Percentiles rank a stretch among this genome's conserved stretches.
These are phyloP conservation scores for Drosophila monieri DNA, from an alignment of 2,888 invertebrate species.

Conservation along the genomic window DNA sequence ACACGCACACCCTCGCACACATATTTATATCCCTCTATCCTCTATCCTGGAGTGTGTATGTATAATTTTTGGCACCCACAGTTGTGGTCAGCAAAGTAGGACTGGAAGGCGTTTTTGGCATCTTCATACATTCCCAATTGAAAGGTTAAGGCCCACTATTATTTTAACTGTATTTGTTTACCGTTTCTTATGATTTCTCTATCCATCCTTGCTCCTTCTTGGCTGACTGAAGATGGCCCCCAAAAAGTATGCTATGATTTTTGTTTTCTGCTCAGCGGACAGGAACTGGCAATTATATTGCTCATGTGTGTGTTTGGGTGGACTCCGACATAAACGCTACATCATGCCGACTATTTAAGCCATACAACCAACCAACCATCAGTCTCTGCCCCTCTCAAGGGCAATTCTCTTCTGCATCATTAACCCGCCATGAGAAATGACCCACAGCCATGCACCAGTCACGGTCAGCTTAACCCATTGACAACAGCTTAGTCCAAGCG, in stretches of 20 bases:
- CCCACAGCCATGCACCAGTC: slow-evolving; percentile 28
- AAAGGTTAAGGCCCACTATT: background rate
- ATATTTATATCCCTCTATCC: slow-evolving; percentile 4
- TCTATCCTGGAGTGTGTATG: slow-evolving; percentile 7
- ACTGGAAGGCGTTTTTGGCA: background rate
- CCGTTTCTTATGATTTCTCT: background rate
- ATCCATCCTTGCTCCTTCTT: no score
- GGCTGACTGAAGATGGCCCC: slow-evolving; percentile 1
- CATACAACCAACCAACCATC: slow-evolving; percentile 11
- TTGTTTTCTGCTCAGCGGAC: slow-evolving; percentile 22
- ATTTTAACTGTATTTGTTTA: background rate
- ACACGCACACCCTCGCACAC: slow-evolving; percentile 23
- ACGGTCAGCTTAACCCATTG: slow-evolving; percentile 35
- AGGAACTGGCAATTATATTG: slow-evolving; percentile 56
- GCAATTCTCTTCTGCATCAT: slow-evolving; percentile 69
- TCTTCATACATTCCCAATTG: no score
- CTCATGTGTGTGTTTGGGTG: slow-evolving; percentile 3
- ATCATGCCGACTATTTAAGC: slow-evolving; percentile 44
- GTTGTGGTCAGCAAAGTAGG: background rate
- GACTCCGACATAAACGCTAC: slow-evolving; percentile 41
- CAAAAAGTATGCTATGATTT: slow-evolving; percentile 52
- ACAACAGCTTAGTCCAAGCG: slow-evolving; percentile 8
- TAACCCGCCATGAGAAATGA: slow-evolving; percentile 48
- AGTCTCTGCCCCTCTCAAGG: slow-evolving; percentile 53
- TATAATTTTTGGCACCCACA: slow-evolving; percentile 1